Conservation (phyloP, 1,140 invertebrate genomes). For the Acromyrmex charruanus region DNA sequence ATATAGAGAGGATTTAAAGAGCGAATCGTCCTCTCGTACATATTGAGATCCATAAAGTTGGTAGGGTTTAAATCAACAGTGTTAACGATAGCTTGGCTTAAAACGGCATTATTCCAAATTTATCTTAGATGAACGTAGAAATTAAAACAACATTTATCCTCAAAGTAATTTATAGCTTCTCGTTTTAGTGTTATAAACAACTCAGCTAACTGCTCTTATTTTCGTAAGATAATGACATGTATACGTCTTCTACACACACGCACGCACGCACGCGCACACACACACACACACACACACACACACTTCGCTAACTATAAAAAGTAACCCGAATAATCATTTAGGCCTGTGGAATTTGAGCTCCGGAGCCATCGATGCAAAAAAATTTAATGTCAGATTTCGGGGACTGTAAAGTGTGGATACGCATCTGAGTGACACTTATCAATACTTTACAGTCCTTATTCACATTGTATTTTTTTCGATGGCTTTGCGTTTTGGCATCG, state of each 20-base stretch:
- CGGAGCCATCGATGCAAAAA: no score
- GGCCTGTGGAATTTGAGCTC: no score
- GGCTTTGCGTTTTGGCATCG: no score
- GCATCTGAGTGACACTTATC: no score
- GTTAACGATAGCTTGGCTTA: background rate
- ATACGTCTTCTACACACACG: background rate
- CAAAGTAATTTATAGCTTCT: conserved; percentile 24
- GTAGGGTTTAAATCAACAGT: conserved; percentile 40
- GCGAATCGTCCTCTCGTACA: conserved; percentile 52
- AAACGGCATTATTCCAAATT: background rate
- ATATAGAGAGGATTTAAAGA: conserved; percentile 48
- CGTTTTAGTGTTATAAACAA: background rate
- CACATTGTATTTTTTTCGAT: no score
- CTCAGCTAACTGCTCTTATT: conserved; percentile 13
- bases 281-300: no score
- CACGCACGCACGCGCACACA: no score
- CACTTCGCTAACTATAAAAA: background rate
- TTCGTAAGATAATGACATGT: background rate
- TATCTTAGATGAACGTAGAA: background rate
- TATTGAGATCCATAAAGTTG: conserved; percentile 49
- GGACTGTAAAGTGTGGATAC: no score
- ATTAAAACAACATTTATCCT: background rate
- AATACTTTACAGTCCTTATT: no score
- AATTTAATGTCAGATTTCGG: no score
- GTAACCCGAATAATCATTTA: background rate